Conservation (phyloP, 2,888 invertebrate genomes). For the Disparrhopalites patrizii region DNA sequence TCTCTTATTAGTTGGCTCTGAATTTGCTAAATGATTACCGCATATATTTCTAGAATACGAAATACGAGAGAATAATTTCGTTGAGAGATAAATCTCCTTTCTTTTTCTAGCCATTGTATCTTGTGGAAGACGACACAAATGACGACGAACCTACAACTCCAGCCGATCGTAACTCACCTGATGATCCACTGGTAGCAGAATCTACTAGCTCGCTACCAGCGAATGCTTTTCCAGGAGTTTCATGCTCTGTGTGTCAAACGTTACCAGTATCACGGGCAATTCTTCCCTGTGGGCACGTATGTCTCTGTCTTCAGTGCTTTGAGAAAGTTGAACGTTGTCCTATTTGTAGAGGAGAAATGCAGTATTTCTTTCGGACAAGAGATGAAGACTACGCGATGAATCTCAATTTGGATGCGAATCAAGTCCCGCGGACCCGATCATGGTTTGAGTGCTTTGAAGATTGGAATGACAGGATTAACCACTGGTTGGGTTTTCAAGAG, state of each 20-base stretch:
- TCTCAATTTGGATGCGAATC: background rate
- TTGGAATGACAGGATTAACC: constrained; percentile 18
- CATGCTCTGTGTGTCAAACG: constrained; percentile 79
- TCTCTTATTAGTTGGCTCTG: too few species aligned
- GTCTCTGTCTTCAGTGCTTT: constrained; percentile 76
- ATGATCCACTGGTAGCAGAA: background rate
- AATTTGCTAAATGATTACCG: too few species aligned
- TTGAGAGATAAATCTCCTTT: too few species aligned
- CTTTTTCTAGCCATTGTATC: constrained; percentile 35
- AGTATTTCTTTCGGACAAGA: constrained; percentile 77
- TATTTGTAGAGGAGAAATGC: constrained; percentile 77
- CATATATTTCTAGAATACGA: too few species aligned
- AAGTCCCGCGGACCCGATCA: constrained; percentile 8
- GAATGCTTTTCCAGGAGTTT: constrained; percentile 30
- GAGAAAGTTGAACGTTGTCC: constrained; percentile 78
- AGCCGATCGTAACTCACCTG: background rate
- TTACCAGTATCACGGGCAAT: constrained; percentile 72
- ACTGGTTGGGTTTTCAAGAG: constrained; percentile 19
- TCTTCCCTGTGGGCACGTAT: constrained; percentile 79
- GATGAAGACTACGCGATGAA: constrained; percentile 59
- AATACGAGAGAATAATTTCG: too few species aligned
- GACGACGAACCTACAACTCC: constrained; percentile 24
- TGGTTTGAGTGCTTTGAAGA: constrained; percentile 26
- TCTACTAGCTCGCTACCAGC: too few species aligned
- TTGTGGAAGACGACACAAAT: constrained; percentile 33